A percentile compares a stretch with the other conserved stretches of the same genome.
These are phyloP conservation scores for Calosoma granatense DNA, from an alignment of 1,140 invertebrate genomes.

Conservation along the genomic window DNA sequence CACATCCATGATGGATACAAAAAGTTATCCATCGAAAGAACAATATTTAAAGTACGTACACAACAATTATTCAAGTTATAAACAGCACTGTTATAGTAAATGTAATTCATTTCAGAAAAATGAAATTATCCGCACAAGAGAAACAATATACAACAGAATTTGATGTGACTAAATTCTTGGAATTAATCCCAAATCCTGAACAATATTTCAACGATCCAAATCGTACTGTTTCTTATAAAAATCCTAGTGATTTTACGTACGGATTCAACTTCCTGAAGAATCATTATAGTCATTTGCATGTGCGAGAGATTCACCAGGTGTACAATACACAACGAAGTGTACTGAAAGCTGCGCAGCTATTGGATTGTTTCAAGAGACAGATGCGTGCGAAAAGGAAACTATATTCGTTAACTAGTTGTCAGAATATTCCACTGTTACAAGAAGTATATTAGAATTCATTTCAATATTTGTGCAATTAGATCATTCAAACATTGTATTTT, in stretches of 20 bases:
- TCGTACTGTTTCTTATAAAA: slow-evolving; percentile 20
- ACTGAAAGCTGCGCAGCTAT: slow-evolving; percentile 16
- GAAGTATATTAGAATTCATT: slow-evolving; percentile 23
- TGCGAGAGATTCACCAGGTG: slow-evolving; percentile 25
- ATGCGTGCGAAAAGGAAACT: slow-evolving; percentile 20
- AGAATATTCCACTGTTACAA: slow-evolving; percentile 36
- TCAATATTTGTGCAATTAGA: slow-evolving; percentile 3
- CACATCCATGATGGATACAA: slow-evolving; percentile 31
- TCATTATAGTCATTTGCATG: slow-evolving; percentile 20
- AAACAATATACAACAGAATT: slow-evolving; percentile 37
- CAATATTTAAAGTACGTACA: slow-evolving; percentile 34
- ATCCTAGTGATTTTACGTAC: slow-evolving; percentile 22
- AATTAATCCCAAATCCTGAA: slow-evolving; percentile 44
- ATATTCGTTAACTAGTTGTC: slow-evolving; percentile 16
- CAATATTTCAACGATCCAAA: slow-evolving; percentile 37
- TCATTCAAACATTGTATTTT: no score
- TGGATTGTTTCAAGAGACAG: slow-evolving; percentile 21
- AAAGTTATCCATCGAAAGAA: slow-evolving; percentile 42
- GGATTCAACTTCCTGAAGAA: slow-evolving; percentile 33
- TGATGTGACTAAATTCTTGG: slow-evolving; percentile 40
- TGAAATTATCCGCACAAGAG: slow-evolving; percentile 30
- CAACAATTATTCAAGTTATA: slow-evolving; percentile 11
- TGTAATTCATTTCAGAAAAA: slow-evolving; percentile 19
- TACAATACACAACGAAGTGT: slow-evolving; percentile 21
- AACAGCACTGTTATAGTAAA: neutral